Evolutionary conservation across 2,888 invertebrate genomes (phyloP), one percentile per base, ranked within the genome.

Genomic region (Lomographa bimaculata): DNA sequence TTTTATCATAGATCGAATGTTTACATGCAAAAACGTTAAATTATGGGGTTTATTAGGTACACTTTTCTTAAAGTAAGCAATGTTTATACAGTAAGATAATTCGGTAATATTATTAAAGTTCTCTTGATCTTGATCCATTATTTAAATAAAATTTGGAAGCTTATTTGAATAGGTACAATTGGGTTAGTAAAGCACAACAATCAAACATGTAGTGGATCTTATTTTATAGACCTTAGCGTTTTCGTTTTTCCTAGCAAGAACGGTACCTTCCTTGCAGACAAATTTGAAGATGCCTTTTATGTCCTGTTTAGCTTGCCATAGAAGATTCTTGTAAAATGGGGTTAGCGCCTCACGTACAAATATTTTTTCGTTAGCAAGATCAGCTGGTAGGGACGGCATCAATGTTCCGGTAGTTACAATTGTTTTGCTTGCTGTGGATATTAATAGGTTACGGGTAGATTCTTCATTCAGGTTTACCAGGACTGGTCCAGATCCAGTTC

Each of bases 231-330:
- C 10, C 6, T 23, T 10, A n/a, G 23, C 5, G 6, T 25, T 9
- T 7, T 33, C 33, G 16, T 7, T 24, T 11, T 25, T 25, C 1
- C 33, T 24, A 3, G 25, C 18, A 2, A 33, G 25, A 0, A 34
- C 14, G 7, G 10, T 26, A 3, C 26, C 25, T 9, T 34, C 25
- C 6, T 26, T 18, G 19, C 34, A 34, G 1, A 25, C 11, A 6
- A 12, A 26, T 6, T 34, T 34, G 9, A 19, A 11, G 0, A 8
- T 24, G 3, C 12, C 17, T n/a, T 24, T 33, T 5, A 33, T 7
- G 1, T 23, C 32, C 17, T 33, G 32, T n/a, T 27, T 27, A 4
- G 17, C 30, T 7, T 26, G 34, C 34, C 34, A 34, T 19, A 34
- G 6, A 7, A 34, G 12, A 2, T 4, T 25, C 12, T 34, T 34